A percentile compares a stretch with the other conserved stretches of the same genome.
Conservation (phyloP, 2,888 invertebrate species). For the Polyommatus icarus region DNA sequence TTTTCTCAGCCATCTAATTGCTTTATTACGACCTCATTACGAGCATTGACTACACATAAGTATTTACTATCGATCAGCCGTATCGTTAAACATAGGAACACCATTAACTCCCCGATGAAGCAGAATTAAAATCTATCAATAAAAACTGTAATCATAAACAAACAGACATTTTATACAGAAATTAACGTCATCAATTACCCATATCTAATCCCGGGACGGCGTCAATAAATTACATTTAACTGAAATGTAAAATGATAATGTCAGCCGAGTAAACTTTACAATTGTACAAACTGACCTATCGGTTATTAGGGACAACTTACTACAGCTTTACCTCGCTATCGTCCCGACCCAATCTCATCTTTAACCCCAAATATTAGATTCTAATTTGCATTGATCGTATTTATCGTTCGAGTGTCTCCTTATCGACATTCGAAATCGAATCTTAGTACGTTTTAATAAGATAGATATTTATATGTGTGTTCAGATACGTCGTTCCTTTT, state of each 20-base stretch:
- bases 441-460: slow-evolving; percentile 31
- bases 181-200: slow-evolving; percentile 50
- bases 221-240: slow-evolving; percentile 71
- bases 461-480: slow-evolving; percentile 32
- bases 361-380: slow-evolving; percentile 28
- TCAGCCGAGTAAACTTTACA: slow-evolving; percentile 69
- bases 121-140: slow-evolving; percentile 25
- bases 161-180: slow-evolving; percentile 40
- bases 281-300: slow-evolving; percentile 67
- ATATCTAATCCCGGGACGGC: slow-evolving; percentile 55
- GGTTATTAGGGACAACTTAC: slow-evolving; percentile 58
- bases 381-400: slow-evolving; percentile 25
- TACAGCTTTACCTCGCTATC: slow-evolving; percentile 40
- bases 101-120: slow-evolving; percentile 25
- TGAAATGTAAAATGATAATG: slow-evolving; percentile 74
- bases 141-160: slow-evolving; percentile 26
- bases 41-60: not conserved
- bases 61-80: slow-evolving; percentile 19
- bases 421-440: not conserved
- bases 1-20: not conserved
- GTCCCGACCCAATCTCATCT: slow-evolving; percentile 41
- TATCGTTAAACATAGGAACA: slow-evolving; percentile 21
- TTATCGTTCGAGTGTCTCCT: not conserved
- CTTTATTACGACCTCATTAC: not conserved
- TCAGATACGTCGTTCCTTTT: slow-evolving; percentile 45